Conservation (phyloP, 92 coral and sea anemone species). For the Heliopora coerulea region DNA sequence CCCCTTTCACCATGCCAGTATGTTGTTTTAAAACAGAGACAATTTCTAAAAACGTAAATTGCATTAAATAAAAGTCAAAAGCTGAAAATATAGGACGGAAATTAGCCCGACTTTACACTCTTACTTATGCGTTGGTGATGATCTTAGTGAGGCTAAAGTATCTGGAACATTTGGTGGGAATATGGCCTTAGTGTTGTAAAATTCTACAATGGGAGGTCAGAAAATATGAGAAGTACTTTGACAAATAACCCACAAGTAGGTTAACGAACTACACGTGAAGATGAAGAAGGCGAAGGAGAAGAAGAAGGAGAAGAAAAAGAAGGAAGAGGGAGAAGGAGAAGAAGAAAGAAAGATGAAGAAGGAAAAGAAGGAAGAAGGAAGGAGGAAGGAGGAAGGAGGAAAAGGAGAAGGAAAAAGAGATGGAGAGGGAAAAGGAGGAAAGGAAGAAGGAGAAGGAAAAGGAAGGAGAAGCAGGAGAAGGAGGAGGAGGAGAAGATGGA, state of each 20-base stretch:
- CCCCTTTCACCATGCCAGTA: constrained; percentile 91
- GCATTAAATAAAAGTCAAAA: too few relatives aligned
- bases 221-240: too few relatives aligned
- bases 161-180: too few relatives aligned
- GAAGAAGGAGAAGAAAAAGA: not conserved
- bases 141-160: too few relatives aligned
- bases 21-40: constrained; percentile 79
- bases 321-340: not conserved
- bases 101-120: too few relatives aligned
- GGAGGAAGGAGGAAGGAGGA: not conserved
- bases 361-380: not conserved
- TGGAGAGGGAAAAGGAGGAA: not conserved
- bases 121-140: too few relatives aligned
- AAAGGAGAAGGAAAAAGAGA: not conserved
- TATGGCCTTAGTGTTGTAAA: too few relatives aligned
- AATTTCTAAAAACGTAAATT: constrained; percentile 55
- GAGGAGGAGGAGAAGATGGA: too few relatives aligned
- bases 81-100: too few relatives aligned
- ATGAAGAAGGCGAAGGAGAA: not conserved
- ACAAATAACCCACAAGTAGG: too few relatives aligned
- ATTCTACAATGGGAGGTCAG: too few relatives aligned
- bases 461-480: not conserved
- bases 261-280: not conserved
- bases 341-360: not conserved
- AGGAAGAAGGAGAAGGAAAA: not conserved